Evolutionary conservation across 2,113 vertebrate genomes (phyloP), one percentile per base, ranked within the genome.

Genomic region (Pavo muticus): DNA sequence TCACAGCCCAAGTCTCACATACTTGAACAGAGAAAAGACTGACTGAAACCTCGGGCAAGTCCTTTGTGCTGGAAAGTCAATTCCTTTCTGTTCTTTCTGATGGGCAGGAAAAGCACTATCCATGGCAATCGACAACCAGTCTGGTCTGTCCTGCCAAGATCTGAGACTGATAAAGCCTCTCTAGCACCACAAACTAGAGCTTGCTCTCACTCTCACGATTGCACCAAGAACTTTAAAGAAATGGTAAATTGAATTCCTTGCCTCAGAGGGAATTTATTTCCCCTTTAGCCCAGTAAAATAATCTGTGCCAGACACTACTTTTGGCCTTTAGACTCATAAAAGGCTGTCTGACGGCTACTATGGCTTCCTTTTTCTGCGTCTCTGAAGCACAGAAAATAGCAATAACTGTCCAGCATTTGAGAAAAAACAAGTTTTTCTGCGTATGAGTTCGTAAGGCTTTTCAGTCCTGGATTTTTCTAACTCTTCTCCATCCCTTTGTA

Each of bases 261-360:
- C 69, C 72, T 74, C 61, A 44, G 64, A 80, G 61, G 39, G 82
- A 94, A 87, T 60, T 80, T 0, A 7, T 88, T 94, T 93, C 79
- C 69, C 87, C 83, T 91, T 86, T 78, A 84, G 75, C 93, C 85
- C 65, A 65, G 79, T 91, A 77, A 95, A 95, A 91, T 92, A 91
- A 92, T 88, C 87, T 88, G 68, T 80, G 64, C 82, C 94, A 96
- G 94, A 94, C 70, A 54, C 91, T 92, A 50, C 48, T 96, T 95
- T 69, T 69, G 73, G 76, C 85, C 83, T 88, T 84, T 91, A 88
- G 69, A 82, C 76, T 93, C 72, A 74, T 71, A 86, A 88, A 95
- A 94, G 50, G 71, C 79, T 5, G 2, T 88, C 85, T 84, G 82
- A 95, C 72, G 65, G 61, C 67, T 92, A 60, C 92, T 95, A 76